phyloP scores from a whole-genome alignment of 1,140 invertebrate species.

The Pseudobourletiella spinata region DNA sequence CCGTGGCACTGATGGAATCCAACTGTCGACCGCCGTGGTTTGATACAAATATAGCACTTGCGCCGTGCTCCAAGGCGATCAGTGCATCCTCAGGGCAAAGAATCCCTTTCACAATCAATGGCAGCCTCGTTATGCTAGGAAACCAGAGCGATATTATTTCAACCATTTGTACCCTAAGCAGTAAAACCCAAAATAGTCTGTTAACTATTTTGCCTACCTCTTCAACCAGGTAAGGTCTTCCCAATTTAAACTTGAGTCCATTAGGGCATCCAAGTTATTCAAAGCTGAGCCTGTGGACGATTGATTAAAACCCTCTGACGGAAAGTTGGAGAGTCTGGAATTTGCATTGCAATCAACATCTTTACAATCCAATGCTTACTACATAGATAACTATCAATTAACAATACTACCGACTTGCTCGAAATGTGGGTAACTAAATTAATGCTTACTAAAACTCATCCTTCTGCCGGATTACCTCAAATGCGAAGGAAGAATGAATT shows the following conservation, averaged over 20 bases:
- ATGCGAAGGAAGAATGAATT: constrained; percentile 74
- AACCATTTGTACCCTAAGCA: constrained; percentile 65
- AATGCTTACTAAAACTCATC: too few species aligned
- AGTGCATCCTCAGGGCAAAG: constrained; percentile 76
- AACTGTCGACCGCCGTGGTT: constrained; percentile 87
- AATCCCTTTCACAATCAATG: constrained; percentile 88
- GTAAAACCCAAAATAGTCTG: too few species aligned
- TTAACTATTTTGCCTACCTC: constrained; percentile 44
- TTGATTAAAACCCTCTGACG: constrained; percentile 13
- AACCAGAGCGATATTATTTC: constrained; percentile 70
- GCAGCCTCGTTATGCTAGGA: constrained; percentile 45
- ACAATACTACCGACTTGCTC: too few species aligned
- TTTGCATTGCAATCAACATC: not conserved
- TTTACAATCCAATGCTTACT: not conserved
- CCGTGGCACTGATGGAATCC: constrained; percentile 69
- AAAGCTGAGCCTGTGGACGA: constrained; percentile 54
- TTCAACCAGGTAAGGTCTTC: constrained; percentile 75
- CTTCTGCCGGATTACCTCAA: too few species aligned
- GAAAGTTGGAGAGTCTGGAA: not conserved
- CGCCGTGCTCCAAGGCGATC: constrained; percentile 61
- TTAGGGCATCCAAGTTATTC: constrained; percentile 50
- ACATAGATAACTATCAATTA: too few species aligned
- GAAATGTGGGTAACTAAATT: too few species aligned
- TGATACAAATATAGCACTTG: constrained; percentile 71
- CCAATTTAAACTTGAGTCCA: constrained; percentile 73